Conservation (phyloP, 1,140 invertebrate species). For the Meloidogyne chitwoodi region DNA sequence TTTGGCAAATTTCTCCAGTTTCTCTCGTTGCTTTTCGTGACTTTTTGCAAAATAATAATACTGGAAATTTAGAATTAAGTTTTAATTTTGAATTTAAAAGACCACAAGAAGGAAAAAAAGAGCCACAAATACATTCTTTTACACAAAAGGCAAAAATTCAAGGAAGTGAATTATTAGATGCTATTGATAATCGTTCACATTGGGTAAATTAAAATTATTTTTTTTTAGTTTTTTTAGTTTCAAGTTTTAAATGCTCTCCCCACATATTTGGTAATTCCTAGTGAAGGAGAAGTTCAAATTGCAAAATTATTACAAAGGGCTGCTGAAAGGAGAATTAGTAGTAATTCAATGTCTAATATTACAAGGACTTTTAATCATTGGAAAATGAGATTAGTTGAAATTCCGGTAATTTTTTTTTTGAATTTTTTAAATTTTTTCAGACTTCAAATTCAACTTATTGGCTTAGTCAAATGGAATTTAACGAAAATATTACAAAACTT, state of each 20-base stretch:
- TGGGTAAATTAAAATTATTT: background rate
- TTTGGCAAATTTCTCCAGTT: conserved; percentile 54
- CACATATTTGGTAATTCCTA: conserved; percentile 45
- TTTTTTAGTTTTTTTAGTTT: conserved; percentile 22
- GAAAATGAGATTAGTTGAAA: conserved; percentile 11
- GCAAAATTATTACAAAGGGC: conserved; percentile 22
- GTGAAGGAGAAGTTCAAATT: conserved; percentile 50
- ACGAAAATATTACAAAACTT: conserved; percentile 1
- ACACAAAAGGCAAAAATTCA: conserved; percentile 1
- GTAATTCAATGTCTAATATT: background rate
- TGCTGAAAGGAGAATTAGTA: background rate
- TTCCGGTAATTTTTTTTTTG: background rate
- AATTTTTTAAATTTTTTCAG: no score
- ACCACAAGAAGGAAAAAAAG: conserved; percentile 29
- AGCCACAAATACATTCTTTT: conserved; percentile 40
- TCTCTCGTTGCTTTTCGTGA: conserved; percentile 47
- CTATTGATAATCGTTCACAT: conserved; percentile 6
- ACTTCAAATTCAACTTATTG: conserved; percentile 13
- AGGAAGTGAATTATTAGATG: background rate
- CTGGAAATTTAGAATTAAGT: conserved; percentile 23
- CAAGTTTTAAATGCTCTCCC: conserved; percentile 34
- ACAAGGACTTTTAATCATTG: conserved; percentile 2
- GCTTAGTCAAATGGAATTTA: conserved; percentile 19
- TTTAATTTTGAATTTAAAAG: conserved; percentile 46
- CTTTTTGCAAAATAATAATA: conserved; percentile 19